phyloP scores from a whole-genome alignment of 2,113 vertebrate genomes.

The Strix aluco region DNA sequence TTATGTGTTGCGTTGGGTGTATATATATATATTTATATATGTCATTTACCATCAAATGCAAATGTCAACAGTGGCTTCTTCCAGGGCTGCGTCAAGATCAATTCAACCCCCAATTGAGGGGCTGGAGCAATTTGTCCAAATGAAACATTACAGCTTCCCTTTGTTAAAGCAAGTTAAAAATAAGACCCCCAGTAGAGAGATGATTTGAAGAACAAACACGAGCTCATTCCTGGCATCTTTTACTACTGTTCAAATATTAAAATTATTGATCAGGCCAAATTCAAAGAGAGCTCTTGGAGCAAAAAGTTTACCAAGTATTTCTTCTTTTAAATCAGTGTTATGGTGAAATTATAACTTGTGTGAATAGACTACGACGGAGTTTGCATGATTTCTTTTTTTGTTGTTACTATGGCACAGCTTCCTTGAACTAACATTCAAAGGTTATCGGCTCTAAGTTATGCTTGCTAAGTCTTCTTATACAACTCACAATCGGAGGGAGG shows the following conservation, averaged over 20 bases:
- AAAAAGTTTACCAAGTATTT: background rate
- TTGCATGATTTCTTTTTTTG: background rate
- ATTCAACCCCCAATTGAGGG: background rate
- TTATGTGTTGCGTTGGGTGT: background rate
- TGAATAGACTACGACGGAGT: background rate
- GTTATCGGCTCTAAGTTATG: constrained; percentile 72
- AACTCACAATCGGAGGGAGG: constrained; percentile 77
- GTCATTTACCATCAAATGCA: constrained; percentile 34
- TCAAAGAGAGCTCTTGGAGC: background rate
- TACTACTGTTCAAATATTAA: constrained; percentile 8
- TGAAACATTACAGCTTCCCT: background rate
- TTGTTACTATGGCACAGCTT: constrained; percentile 53
- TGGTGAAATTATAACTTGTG: constrained; percentile 1
- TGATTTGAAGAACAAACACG: background rate
- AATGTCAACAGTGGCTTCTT: constrained; percentile 34
- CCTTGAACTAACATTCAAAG: constrained; percentile 69
- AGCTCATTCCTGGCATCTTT: background rate
- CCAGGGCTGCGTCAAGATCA: constrained; percentile 19
- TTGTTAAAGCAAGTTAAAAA: constrained; percentile 7
- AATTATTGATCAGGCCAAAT: background rate
- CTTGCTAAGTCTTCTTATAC: constrained; percentile 76
- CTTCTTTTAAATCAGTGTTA: background rate
- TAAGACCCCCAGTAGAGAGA: background rate
- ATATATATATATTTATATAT: background rate
- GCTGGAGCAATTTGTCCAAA: background rate